phyloP scores from a whole-genome alignment of 2,888 invertebrate genomes.

The Phlogophora meticulosa region DNA sequence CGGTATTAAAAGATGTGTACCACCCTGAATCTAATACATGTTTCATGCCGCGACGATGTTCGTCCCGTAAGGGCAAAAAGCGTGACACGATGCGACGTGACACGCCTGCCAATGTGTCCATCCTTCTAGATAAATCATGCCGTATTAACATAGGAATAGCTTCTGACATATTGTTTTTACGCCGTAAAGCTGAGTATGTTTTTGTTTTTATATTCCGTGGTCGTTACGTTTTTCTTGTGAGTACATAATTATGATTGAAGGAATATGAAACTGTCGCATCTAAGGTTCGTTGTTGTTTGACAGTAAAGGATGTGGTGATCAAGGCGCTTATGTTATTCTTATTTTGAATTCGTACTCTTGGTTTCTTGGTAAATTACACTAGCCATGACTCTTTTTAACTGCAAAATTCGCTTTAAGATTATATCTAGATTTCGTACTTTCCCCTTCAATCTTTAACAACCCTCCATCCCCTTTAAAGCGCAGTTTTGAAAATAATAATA shows the following conservation, averaged over 20 bases:
- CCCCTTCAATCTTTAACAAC: too few species aligned
- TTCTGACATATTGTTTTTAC: constrained; percentile 50
- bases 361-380: too few species aligned
- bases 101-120: constrained; percentile 40
- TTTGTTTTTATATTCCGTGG: constrained; percentile 29
- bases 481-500: too few species aligned
- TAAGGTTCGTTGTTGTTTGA: neutral
- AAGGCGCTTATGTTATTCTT: too few species aligned
- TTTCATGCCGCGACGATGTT: constrained; percentile 46
- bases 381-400: too few species aligned
- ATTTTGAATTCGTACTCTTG: too few species aligned
- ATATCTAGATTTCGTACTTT: too few species aligned
- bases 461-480: too few species aligned
- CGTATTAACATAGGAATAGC: constrained; percentile 60
- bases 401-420: too few species aligned
- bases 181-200: constrained; percentile 27
- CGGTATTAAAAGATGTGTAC: constrained; percentile 26
- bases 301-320: too few species aligned
- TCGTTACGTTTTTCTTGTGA: constrained; percentile 4
- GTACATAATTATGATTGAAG: constrained; percentile 11
- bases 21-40: constrained; percentile 39
- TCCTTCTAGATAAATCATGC: constrained; percentile 53
- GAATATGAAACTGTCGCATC: neutral
- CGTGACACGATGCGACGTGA: constrained; percentile 54
- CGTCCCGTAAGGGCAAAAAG: constrained; percentile 46